Base-by-base conservation (phyloP, 2,797 vertebrate genomes). In the Lerista edwardsae region DNA sequence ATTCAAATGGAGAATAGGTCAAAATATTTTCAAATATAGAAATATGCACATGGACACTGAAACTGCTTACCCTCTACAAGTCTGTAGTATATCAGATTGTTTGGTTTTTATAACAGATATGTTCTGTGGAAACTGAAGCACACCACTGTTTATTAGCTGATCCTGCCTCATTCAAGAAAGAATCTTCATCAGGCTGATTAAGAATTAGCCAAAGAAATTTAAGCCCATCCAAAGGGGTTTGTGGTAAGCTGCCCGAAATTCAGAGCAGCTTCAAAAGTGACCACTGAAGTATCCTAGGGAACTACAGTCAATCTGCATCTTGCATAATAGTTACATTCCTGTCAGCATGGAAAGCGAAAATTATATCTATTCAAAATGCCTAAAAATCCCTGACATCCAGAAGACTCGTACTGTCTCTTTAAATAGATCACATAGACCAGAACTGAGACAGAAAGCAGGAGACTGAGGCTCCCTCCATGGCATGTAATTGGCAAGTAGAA, bases 1-100 rank as follows among this genome's bases (percentile, higher is more conserved):
- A 67, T 75, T 36, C 27, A 85, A 41, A 31, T 5, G 79, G 25
- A 78, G 34, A 64, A 23, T 59, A 3, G 21, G 15, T 78, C 61
- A 74, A 75, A 74, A 57, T 67, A 39, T 51, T 86, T 71, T 74
- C 19, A 64, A n/a, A 61, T 23, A 15, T 76, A 77, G 68, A 79
- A 75, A 64, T 67, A 10, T 41, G 36, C 36, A 41, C 6, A 79
- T 11, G 1, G 11, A 73, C 29, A 51, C 31, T 82, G 36, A 81
- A 81, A 31, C 5, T 41, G 27, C 27, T 61, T 15, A 23, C 14
- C 21, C 19, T 36, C 29, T 44, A 51, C 47, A 57, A 25, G 51
- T 25, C 25, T n/a, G 67, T 59, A 17, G 19, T 36, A 34, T 31
- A 67, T 73, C 29, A 62, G 55, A 68, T 72, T 55, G 51, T 15